Percentiles rank a stretch among this genome's conserved stretches.
Conservation (phyloP, 2,113 vertebrate species). For the Brienomyrus brachyistius region DNA sequence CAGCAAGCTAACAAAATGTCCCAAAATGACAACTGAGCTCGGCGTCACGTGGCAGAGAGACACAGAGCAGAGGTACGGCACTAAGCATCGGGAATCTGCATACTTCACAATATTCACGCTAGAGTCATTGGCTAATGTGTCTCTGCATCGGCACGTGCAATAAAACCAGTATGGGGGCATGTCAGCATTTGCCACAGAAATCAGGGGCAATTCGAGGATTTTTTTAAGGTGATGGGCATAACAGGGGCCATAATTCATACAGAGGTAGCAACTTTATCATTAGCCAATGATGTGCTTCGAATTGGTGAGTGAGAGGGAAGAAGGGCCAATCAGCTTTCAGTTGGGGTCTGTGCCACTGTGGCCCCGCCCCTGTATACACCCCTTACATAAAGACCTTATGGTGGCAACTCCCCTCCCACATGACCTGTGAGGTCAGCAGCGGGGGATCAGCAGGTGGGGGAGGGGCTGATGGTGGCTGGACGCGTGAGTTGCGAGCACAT, state of each 20-base stretch:
- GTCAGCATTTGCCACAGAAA: neutral
- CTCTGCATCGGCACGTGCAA: neutral
- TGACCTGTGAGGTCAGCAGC: neutral
- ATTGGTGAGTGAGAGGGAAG: neutral
- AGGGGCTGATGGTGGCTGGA: neutral
- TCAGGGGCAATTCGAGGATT: neutral
- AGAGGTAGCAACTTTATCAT: neutral
- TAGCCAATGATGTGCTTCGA: neutral
- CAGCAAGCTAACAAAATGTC: neutral
- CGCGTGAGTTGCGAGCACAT: constrained; percentile 40
- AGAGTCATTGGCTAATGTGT: neutral
- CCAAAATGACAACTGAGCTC: neutral
- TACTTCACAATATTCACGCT: neutral
- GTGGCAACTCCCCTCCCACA: neutral
- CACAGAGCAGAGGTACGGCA: neutral
- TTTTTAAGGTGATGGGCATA: neutral
- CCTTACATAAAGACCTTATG: neutral
- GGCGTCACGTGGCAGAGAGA: neutral
- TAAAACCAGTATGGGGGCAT: neutral
- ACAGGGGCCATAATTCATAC: neutral
- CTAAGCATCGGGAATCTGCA: neutral
- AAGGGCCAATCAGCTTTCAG: neutral
- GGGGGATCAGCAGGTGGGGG: neutral
- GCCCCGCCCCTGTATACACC: neutral
- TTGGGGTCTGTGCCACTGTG: neutral